A percentile compares a stretch with the other conserved stretches of the same genome.
These are phyloP conservation scores for Mastigias papua DNA, from an alignment of 30 jellyfish, hydroid and myxozoan genomes.

Conservation along the genomic window DNA sequence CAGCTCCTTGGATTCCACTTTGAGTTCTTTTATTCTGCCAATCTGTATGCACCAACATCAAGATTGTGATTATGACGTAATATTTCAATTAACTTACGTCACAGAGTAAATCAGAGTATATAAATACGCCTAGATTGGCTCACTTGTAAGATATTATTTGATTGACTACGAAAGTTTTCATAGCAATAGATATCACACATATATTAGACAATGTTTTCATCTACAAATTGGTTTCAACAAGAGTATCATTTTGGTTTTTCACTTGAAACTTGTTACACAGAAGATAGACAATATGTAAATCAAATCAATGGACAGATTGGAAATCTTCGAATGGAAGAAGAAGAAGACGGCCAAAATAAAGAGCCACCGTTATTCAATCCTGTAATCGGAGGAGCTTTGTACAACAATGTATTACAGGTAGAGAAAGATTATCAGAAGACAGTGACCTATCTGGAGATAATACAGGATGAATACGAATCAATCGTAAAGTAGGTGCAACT, in stretches of 20 bases:
- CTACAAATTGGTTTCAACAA: neutral
- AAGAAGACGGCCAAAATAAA: neutral
- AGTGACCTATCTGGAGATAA: neutral
- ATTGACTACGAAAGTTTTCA: neutral
- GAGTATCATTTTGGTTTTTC: neutral
- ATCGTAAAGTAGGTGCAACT: neutral
- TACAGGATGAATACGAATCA: neutral
- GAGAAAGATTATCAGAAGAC: neutral
- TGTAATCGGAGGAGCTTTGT: neutral
- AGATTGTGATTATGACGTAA: conserved; percentile 48
- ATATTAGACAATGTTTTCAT: neutral
- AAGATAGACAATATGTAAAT: neutral
- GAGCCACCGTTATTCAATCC: neutral
- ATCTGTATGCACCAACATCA: conserved; percentile 58
- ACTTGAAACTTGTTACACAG: neutral
- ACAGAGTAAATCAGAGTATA: neutral
- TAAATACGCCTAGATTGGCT: neutral
- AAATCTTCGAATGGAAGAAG: neutral
- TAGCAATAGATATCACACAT: neutral
- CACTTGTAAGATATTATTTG: neutral
- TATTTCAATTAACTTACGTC: neutral
- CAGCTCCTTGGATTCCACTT: neutral
- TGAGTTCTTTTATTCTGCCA: neutral
- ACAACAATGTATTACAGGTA: neutral
- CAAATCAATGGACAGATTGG: neutral